phyloP scores from a whole-genome alignment of 2,113 vertebrate species.

The Orthonyx spaldingii region DNA sequence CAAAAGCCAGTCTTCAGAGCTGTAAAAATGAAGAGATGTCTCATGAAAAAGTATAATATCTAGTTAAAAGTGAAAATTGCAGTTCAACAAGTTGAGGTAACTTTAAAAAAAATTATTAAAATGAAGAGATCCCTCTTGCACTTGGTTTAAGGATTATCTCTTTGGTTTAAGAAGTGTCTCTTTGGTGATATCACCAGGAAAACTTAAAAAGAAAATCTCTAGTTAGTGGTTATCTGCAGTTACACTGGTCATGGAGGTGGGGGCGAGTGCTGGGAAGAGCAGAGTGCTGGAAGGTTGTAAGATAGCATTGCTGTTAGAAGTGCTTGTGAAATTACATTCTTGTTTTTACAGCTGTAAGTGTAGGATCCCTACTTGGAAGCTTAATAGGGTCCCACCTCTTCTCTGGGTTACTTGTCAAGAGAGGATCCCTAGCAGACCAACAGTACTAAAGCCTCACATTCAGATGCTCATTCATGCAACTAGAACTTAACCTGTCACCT shows the following conservation, averaged over 20 bases:
- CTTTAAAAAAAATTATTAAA: neutral
- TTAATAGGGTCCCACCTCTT: neutral
- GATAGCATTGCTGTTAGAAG: neutral
- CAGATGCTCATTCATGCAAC: neutral
- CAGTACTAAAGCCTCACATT: neutral
- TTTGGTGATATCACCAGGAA: neutral
- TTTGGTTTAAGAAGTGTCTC: neutral
- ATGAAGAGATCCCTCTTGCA: neutral
- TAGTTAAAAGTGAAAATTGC: neutral
- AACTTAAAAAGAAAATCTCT: neutral
- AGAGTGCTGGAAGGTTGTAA: neutral
- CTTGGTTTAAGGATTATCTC: neutral
- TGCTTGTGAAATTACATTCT: neutral
- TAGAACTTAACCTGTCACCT: neutral
- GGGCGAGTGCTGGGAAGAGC: neutral
- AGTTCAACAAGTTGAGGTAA: neutral
- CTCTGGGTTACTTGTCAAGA: neutral
- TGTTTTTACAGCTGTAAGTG: neutral
- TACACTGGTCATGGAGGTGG: neutral
- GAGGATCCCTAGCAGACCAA: neutral
- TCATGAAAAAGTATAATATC: neutral
- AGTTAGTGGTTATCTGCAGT: neutral
- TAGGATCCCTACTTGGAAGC: neutral
- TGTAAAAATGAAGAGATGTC: neutral
- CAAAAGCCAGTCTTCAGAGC: neutral